Base-by-base conservation (phyloP, 2,888 invertebrate genomes). In the Nomada fucata region DNA sequence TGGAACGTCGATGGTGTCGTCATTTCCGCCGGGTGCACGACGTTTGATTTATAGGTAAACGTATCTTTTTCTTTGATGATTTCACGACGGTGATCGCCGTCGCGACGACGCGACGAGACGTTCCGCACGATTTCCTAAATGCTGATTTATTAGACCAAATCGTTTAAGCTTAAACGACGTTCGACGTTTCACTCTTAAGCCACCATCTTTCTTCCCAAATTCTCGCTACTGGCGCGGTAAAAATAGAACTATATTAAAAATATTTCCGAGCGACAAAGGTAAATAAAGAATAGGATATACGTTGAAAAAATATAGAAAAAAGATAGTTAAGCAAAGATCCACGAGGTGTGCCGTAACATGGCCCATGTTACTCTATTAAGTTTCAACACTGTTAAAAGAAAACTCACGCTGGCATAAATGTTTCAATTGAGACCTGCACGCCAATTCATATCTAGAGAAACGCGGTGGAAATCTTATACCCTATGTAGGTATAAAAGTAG, bases 41-140 rank as follows among this genome's bases (percentile, higher is more conserved):
- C 20, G 44, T 20, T 26, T 81, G 80, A 78, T 81, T 81, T 81
- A 73, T 78, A 64, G 64, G 63, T 23, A 50, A 50, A 81, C 63
- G 59, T 60, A 69, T 69, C 72, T 55, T 59, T 67, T 60, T 26
- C 69, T 73, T 72, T 64, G 78, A 79, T 42, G 53, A 59, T 73
- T 78, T 69, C 68, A 69, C 57, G 57, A 68, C 63, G 52, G 36
- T 36, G 26, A 57, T 69, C 47, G 60, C 3, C 68, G 5, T n/a
- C 73, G 20, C 18, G 59, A 47, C 36, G 36, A 36, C 7, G 36
- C 36, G 36, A 7, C 36, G 36, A 52, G 61, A 68, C 59, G 57
- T 68, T 73, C 64, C 78, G 20, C 20, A 42, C 63, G 59, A 70
- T 69, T 63, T 73, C 36, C 42, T 29, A 47, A 18, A 29, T 52